These are phyloP conservation scores for Thymelicus sylvestris DNA, from an alignment of 2,888 invertebrate species.

Conservation along the genomic window DNA sequence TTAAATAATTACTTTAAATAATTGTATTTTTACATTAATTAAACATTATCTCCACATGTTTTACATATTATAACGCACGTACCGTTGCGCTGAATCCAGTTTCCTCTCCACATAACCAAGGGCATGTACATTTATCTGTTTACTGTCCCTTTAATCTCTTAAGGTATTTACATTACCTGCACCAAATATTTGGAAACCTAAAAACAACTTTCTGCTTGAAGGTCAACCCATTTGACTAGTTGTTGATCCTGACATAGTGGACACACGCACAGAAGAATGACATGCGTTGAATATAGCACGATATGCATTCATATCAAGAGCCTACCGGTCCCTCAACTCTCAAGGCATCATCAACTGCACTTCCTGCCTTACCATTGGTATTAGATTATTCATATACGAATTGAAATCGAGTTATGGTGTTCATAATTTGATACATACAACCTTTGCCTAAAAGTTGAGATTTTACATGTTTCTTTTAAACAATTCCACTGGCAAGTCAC, in stretches of 20 bases:
- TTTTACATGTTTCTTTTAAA: too few species aligned
- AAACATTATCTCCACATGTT: too few species aligned
- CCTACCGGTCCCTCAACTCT: background rate
- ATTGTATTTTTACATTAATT: too few species aligned
- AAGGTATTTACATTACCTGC: background rate
- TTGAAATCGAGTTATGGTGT: background rate
- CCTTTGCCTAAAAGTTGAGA: too few species aligned
- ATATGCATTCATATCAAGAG: conserved; percentile 6
- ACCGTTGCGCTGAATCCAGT: too few species aligned
- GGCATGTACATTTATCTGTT: background rate
- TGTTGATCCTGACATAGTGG: too few species aligned
- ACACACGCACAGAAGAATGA: too few species aligned
- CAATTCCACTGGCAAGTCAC: too few species aligned
- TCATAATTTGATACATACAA: background rate
- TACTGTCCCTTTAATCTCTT: background rate
- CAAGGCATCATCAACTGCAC: background rate
- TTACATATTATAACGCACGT: too few species aligned
- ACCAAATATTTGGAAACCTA: background rate
- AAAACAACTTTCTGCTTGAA: background rate
- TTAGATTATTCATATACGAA: background rate
- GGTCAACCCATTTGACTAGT: background rate
- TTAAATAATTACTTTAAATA: too few species aligned
- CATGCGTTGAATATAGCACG: too few species aligned
- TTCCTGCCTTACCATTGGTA: conserved; percentile 23
- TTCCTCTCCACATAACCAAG: background rate